Evolutionary conservation across 1,140 invertebrate species (phyloP).

Genomic region (Drosophila repletoides): DNA sequence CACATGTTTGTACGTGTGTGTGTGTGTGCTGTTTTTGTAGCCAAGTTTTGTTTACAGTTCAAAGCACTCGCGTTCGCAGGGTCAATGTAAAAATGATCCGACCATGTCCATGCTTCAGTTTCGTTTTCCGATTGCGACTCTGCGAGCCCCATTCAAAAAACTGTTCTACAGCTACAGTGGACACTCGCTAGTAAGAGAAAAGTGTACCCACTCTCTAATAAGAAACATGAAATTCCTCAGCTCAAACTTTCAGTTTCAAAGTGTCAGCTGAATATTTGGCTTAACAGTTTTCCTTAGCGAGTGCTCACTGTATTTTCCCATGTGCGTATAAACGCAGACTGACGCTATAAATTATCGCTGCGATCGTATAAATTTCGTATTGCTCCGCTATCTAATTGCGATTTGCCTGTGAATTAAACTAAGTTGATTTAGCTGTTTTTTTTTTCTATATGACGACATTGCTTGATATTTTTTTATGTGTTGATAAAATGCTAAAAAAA

Average conservation of each 20-base stretch:
- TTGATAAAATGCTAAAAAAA: neutral
- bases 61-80: slow-evolving; percentile 56
- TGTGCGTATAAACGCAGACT: neutral
- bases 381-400: slow-evolving; percentile 26
- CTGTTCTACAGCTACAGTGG: too few species aligned
- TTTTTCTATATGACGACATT: neutral
- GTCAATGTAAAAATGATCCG: slow-evolving; percentile 53
- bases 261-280: too few species aligned
- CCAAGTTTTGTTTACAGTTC: slow-evolving; percentile 49
- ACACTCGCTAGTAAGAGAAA: too few species aligned
- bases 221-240: too few species aligned
- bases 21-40: neutral
- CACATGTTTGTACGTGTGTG: slow-evolving; percentile 6
- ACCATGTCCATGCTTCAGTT: slow-evolving; percentile 46
- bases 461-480: slow-evolving; percentile 18
- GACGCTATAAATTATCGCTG: slow-evolving; percentile 30
- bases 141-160: too few species aligned
- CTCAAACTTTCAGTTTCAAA: too few species aligned
- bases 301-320: slow-evolving; percentile 2
- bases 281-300: too few species aligned
- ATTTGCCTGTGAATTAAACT: slow-evolving; percentile 16
- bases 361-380: slow-evolving; percentile 1
- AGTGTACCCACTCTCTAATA: neutral
- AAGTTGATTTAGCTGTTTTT: slow-evolving; percentile 25
- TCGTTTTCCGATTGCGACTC: slow-evolving; percentile 23